Conservation (phyloP, 2,888 invertebrate species). For the Gastrophysa polygoni region DNA sequence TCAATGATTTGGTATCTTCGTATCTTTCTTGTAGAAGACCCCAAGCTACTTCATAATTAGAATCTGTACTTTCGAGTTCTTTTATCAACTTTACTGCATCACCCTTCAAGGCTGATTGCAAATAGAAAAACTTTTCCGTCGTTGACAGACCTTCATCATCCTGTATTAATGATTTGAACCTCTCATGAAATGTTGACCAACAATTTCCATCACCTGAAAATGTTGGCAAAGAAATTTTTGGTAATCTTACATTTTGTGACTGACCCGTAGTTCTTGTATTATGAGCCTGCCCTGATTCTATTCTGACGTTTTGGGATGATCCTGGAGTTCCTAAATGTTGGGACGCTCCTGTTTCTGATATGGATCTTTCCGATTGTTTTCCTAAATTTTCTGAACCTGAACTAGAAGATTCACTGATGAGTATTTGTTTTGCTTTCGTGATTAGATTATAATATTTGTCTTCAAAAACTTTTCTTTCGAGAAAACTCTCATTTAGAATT, state of each 20-base stretch:
- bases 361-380: neutral
- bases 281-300: neutral
- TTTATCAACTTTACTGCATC: slow-evolving; percentile 5
- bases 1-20: slow-evolving; percentile 10
- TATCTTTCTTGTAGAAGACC: slow-evolving; percentile 4
- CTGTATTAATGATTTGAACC: slow-evolving; percentile 14
- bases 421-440: neutral
- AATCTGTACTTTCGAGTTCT: slow-evolving; percentile 7
- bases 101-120: slow-evolving; percentile 11
- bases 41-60: slow-evolving; percentile 13
- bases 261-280: neutral
- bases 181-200: slow-evolving; percentile 16
- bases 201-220: slow-evolving; percentile 7
- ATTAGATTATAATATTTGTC: slow-evolving; percentile 6
- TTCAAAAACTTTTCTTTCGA: slow-evolving; percentile 3
- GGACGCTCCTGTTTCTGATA: too few species aligned
- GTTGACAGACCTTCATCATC: neutral
- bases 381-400: neutral
- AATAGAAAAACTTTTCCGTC: slow-evolving; percentile 10
- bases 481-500: neutral
- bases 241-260: slow-evolving; percentile 15
- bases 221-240: slow-evolving; percentile 13
- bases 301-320: too few species aligned
- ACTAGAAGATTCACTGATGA: neutral
- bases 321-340: too few species aligned